Evolutionary conservation across 1,140 invertebrate genomes (phyloP), one percentile per base, ranked within the genome.

Genomic region (Cecropterus lyciades): DNA sequence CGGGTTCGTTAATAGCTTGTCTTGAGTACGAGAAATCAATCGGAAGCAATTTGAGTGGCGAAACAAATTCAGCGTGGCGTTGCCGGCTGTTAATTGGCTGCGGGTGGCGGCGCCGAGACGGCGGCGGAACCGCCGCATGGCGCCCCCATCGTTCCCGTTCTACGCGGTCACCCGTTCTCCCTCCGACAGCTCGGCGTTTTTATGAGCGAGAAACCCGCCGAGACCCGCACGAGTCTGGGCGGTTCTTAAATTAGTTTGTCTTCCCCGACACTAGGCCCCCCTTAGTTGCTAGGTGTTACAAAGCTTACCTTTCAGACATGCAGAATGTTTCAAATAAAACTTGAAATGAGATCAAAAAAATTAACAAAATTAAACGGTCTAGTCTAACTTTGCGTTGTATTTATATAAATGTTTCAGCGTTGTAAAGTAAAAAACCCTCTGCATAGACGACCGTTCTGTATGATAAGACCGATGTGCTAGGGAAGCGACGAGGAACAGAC

Each of bases 51-150:
- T 85, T 73, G 69, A 90, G 80, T 83, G 80, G 79, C 74, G 87
- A 85, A 90, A 91, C 91, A 90, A 91, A 90, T 87, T 89, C 85
- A 88, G 77, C 82, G 80, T 88, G 81, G 84, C 80, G 77, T 87
- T 89, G 87, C 84, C 75, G 81, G 79, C 84, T 87, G 86, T 90
- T 91, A 91, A 91, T 91, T 91, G 89, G 86, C 84, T 89, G 87
- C 87, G 88, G 87, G 86, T 84, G 87, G 86, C 82, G 90, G 88
- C 89, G 89, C 89, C 88, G 87, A 91, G 87, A 92, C 88, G 87
- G 89, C 85, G 87, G 85, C 84, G 84, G 87, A 89, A 89, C 87
- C 87, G 81, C 87, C 87, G 89, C 89, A 90, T 87, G 85, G 82
- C 74, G 55, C 81, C 85, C 78, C 82, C 81, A 59, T 65, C 46